Percentiles rank a stretch among this genome's conserved stretches.
Conservation (phyloP, 2,113 vertebrate species). For the Calyptommatus sinebrachiatus region DNA sequence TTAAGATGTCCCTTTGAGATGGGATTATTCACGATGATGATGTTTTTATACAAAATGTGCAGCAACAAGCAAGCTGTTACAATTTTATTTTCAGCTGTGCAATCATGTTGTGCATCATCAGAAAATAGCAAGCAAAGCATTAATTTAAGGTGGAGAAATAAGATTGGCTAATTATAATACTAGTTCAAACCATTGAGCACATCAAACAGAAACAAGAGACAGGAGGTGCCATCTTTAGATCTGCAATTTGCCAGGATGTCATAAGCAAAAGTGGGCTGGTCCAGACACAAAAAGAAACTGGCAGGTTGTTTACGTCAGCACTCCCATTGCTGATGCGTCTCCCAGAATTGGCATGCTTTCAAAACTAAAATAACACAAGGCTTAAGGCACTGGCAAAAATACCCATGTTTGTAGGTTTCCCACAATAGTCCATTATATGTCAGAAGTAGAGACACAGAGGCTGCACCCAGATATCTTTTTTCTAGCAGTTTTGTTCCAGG, state of each 20-base stretch:
- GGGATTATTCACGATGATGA: neutral
- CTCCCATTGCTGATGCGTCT: neutral
- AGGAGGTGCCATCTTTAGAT: conserved; percentile 7
- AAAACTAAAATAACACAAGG: neutral
- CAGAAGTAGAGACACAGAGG: no score
- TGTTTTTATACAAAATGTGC: no score
- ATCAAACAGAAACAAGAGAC: neutral
- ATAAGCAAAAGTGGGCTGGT: neutral
- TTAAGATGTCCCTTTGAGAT: no score
- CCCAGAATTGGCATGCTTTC: neutral
- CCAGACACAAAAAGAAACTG: neutral
- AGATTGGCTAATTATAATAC: neutral
- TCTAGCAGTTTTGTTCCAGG: no score
- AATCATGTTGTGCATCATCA: neutral
- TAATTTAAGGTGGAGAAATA: neutral
- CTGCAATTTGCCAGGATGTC: conserved; percentile 2
- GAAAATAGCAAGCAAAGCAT: neutral
- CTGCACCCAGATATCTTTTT: no score
- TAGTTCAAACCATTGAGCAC: neutral
- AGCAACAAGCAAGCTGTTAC: no score
- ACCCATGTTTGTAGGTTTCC: no score
- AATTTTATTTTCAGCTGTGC: neutral
- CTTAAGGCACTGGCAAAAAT: no score
- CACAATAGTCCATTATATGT: no score
- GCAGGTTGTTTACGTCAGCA: conserved; percentile 5